Base-by-base conservation (phyloP, 2,888 invertebrate species). In the Mystacides longicornis region DNA sequence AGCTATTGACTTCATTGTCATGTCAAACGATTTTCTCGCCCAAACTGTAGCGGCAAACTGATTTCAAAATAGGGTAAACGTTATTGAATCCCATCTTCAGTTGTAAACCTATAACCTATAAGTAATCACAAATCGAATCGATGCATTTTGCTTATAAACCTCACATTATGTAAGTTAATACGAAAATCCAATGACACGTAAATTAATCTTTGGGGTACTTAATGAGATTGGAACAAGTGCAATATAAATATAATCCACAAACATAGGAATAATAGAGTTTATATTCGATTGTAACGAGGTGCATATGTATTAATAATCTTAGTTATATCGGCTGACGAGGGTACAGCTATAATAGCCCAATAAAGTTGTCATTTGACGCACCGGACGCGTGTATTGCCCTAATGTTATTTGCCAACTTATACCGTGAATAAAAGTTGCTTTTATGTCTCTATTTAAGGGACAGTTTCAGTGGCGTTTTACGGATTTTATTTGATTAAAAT, bases 381-480 rank as follows among this genome's bases (percentile, higher is more conserved):
- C 54, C 56, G 53, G 55, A 52, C 57, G 57, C 52, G 56, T 48
- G 56, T 51, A 55, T 51, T 57, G 50, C 59, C 58, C 56, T 55
- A 54, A 54, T 52, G 54, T 54, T 52, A 58, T 58, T 57, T 51
- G 27, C 23, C 33, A 59, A 49, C 51, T 59, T 53, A 54, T 52
- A 54, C 42, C 54, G 60, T 54, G 60, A 56, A 56, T 60, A 60
- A 60, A 60, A 56, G 42, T 46, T 43, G 47, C 49, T 59, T 58
- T 60, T 57, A 60, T 60, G 49, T 52, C 56, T 54, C 45, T 53
- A 56, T 58, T 54, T 55, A 52, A 49, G 56, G 55, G 59, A 23
- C 27, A 31, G 16, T 49, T 27, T 18, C 54, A 50, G 55, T 33
- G 52, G 53, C 52, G 52, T 48, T 48, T 48, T 48, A 48, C 48